Percentiles rank a stretch among this genome's conserved stretches.
Evolutionary conservation across 2,797 vertebrate genomes (phyloP).

Genomic region (Erithacus rubecula): DNA sequence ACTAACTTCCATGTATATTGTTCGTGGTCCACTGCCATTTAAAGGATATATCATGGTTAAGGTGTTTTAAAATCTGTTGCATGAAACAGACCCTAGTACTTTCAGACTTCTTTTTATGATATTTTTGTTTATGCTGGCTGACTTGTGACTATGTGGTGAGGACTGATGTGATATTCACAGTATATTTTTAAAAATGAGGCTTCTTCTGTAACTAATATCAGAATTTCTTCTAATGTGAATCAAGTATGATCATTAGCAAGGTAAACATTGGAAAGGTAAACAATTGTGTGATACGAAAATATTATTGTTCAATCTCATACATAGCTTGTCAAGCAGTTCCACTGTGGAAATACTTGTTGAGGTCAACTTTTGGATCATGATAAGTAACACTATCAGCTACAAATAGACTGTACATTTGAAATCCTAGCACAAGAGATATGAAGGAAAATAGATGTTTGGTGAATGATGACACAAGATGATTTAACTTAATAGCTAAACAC

Average conservation of each 20-base stretch:
- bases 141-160: neutral
- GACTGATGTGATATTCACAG: neutral
- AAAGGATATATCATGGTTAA: neutral
- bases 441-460: neutral
- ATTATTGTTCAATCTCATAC: neutral
- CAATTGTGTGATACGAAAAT: neutral
- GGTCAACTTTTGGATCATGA: neutral
- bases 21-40: neutral
- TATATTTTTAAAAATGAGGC: neutral
- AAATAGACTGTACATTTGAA: neutral
- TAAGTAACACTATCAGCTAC: neutral
- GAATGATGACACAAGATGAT: neutral
- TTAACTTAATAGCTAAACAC: neutral
- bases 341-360: neutral
- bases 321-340: neutral
- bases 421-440: neutral
- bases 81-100: neutral
- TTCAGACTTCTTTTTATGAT: neutral
- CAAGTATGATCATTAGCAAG: neutral
- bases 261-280: neutral
- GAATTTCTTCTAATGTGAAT: neutral
- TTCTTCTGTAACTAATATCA: neutral
- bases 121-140: neutral
- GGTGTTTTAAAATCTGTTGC: neutral
- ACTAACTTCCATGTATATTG: neutral